Percentiles rank a stretch among this genome's conserved stretches.
Evolutionary conservation across 2,888 invertebrate species (phyloP).

Genomic region (Hedya salicella): DNA sequence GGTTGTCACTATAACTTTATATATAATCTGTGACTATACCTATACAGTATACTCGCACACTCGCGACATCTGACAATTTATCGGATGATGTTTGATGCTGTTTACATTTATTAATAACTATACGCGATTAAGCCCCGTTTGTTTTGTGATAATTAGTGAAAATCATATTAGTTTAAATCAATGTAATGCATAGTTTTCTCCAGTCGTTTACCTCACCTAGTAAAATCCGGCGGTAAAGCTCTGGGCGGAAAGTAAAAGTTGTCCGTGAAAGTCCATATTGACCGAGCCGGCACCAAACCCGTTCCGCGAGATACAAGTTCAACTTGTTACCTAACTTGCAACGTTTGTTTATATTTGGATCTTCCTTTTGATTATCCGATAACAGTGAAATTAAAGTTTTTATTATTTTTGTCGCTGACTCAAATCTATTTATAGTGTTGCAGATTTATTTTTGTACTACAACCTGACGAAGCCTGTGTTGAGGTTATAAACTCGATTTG

Average conservation of each 20-base stretch:
- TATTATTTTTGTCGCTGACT: background rate
- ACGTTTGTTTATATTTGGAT: conserved; percentile 28
- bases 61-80: no score
- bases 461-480: no score
- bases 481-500: no score
- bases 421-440: no score
- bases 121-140: no score
- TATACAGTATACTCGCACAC: no score
- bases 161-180: background rate
- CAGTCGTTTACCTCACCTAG: background rate
- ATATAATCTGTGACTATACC: no score
- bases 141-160: no score
- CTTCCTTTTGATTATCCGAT: conserved; percentile 14
- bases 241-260: conserved; percentile 49
- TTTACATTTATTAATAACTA: no score
- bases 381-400: background rate
- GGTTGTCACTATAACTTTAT: no score
- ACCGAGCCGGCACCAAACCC: conserved; percentile 34
- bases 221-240: conserved; percentile 22
- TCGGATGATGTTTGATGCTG: no score
- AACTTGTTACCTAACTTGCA: conserved; percentile 44
- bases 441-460: no score
- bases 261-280: conserved; percentile 47
- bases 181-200: conserved; percentile 5
- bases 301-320: conserved; percentile 43